Base-by-base conservation (phyloP, 2,888 invertebrate species). In the Drosophila borealis region DNA sequence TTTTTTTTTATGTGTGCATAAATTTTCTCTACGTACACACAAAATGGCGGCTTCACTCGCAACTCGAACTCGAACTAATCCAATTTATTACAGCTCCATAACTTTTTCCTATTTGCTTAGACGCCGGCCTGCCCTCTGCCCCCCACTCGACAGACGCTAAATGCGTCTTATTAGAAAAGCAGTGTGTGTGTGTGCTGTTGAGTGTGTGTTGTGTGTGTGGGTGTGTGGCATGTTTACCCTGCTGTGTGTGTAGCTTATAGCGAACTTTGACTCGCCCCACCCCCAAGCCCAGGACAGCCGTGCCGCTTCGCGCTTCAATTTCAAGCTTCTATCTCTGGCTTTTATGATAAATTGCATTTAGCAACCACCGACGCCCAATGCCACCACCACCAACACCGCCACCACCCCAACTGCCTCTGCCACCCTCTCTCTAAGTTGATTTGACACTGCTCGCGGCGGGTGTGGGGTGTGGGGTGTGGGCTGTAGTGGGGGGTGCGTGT, bases 31-130 rank as follows among this genome's bases (percentile, higher is more conserved):
- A n/a, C 53, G 44, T 49, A 55, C 70, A 67, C 45, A 54, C 81
- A 90, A 90, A 90, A 91, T 91, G 90, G 91, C 90, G 91, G 80
- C 86, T 53, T 41, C 13, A 41, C 41, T 56, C 85, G 9, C 59
- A 51, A 48, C 61, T 61, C 34, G 50, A 78, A 89, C 90, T 91
- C 84, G 90, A 91, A 91, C 91, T 91, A 91, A 91, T 91, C 90
- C 90, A 91, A 91, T 91, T 91, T 91, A 91, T 91, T 91, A 90
- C 90, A 90, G 91, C 85, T 91, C 88, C 85, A 90, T 90, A 89
- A 90, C 88, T 91, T 91, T 78, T 87, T 78, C 79, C 78, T 81
- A 90, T 90, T 90, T 90, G 88, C 79, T 81, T 88, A 81, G 77
- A 63, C 59, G 44, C 42, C 51, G 41, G 59, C 21, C 53, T 44